Percentiles rank a stretch among this genome's conserved stretches.
phyloP scores from a whole-genome alignment of 2,113 vertebrate species.

The Hirundichthys speculiger region DNA sequence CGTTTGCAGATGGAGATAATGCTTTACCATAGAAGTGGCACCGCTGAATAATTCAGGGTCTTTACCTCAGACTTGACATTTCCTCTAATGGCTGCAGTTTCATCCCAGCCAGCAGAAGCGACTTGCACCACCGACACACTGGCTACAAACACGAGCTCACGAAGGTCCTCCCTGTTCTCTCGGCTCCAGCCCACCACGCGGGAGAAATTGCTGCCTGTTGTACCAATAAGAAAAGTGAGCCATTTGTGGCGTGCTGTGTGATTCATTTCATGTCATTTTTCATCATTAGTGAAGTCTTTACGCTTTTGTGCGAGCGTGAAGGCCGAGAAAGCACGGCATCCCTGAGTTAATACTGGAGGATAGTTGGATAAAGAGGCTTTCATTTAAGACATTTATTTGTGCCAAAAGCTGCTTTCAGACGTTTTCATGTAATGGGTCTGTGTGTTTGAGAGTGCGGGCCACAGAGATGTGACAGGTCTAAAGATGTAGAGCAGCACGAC shows the following conservation, averaged over 20 bases:
- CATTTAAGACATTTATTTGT: background rate
- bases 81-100: conserved; percentile 33
- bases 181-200: conserved; percentile 11
- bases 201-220: conserved; percentile 59
- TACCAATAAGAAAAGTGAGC: conserved; percentile 44
- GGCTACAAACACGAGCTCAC: conserved; percentile 42
- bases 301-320: conserved; percentile 21
- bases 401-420: background rate
- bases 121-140: conserved; percentile 19
- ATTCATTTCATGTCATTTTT: conserved; percentile 48
- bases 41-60: conserved; percentile 46
- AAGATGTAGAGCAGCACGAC: background rate
- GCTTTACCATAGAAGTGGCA: background rate
- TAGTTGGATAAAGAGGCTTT: background rate
- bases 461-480: no score
- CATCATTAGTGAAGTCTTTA: conserved; percentile 35
- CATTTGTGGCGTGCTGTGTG: conserved; percentile 59
- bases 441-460: no score
- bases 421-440: no score
- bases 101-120: conserved; percentile 16
- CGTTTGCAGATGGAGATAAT: background rate
- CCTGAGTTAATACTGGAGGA: no score
- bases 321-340: background rate
- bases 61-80: conserved; percentile 55
- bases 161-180: conserved; percentile 34